phyloP scores from a whole-genome alignment of 1,140 invertebrate genomes.

The Periplaneta americana region DNA sequence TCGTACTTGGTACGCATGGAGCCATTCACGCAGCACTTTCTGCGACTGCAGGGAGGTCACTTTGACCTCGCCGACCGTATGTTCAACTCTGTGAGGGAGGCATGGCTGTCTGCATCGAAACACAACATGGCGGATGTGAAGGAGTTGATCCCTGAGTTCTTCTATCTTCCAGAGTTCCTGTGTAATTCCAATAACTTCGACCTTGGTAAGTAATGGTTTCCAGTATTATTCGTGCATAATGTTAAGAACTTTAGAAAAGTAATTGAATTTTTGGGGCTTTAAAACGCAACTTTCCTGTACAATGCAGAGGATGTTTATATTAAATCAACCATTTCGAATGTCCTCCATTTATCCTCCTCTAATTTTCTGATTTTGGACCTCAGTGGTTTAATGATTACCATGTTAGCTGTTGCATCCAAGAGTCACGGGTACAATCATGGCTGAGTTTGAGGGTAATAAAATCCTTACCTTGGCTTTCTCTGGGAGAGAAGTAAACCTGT shows the following conservation, averaged over 20 bases:
- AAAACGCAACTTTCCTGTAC: too few relatives aligned
- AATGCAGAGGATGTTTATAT: too few relatives aligned
- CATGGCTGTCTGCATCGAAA: conserved; percentile 93
- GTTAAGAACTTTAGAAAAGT: too few relatives aligned
- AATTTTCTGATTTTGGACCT: not conserved
- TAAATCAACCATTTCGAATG: too few relatives aligned
- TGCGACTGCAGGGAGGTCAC: conserved; percentile 94
- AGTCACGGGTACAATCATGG: too few relatives aligned
- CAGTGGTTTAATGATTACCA: not conserved
- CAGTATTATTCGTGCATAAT: too few relatives aligned
- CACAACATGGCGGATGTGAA: conserved; percentile 99
- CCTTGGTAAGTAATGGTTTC: conserved; percentile 57
- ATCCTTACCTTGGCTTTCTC: too few relatives aligned
- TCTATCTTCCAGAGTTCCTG: conserved; percentile 95
- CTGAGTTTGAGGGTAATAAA: too few relatives aligned
- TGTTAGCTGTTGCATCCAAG: too few relatives aligned
- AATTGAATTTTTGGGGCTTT: too few relatives aligned
- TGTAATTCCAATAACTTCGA: conserved; percentile 94
- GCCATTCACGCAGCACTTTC: conserved; percentile 98
- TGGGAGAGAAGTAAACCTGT: too few relatives aligned
- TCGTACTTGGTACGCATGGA: conserved; percentile 97
- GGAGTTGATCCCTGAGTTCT: conserved; percentile 98
- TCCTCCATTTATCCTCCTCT: too few relatives aligned
- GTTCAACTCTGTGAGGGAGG: conserved; percentile 98
- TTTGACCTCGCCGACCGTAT: conserved; percentile 99